Evolutionary conservation across 1,140 invertebrate species (phyloP).

Genomic region (Acyrthosiphon pisum): DNA sequence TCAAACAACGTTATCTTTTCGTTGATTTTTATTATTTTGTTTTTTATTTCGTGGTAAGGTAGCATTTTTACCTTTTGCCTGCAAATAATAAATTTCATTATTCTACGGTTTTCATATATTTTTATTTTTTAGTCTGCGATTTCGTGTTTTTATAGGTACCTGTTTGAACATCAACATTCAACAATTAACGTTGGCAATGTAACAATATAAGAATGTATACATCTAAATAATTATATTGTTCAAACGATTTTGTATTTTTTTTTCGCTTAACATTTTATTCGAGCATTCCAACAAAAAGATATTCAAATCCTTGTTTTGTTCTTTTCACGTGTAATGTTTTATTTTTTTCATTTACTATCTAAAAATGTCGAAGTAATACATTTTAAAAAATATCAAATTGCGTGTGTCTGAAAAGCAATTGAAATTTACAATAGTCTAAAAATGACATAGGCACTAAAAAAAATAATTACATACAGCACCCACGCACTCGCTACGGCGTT

Average conservation of each 20-base stretch:
- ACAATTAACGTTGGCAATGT: not conserved
- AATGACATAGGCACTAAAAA: not conserved
- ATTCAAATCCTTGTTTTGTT: not conserved
- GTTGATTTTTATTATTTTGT: not conserved
- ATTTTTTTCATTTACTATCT: not conserved
- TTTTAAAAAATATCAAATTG: not conserved
- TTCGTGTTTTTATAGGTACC: not conserved
- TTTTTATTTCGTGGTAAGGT: not conserved
- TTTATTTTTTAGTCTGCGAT: not conserved
- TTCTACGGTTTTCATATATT: not conserved
- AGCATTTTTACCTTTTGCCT: not conserved
- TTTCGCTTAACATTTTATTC: not conserved
- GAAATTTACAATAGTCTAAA: constrained; percentile 8
- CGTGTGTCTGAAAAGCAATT: not conserved
- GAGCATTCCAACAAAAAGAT: not conserved
- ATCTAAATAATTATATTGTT: not conserved
- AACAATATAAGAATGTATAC: not conserved
- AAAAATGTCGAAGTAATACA: not conserved
- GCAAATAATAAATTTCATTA: not conserved
- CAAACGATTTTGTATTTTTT: not conserved
- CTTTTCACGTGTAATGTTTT: not conserved
- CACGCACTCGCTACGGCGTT: not conserved
- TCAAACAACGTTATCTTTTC: not conserved
- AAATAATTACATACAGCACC: constrained; percentile 16
- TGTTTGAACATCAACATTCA: not conserved